Conservation (phyloP, 1,140 invertebrate genomes). For the Ladona fulva region DNA sequence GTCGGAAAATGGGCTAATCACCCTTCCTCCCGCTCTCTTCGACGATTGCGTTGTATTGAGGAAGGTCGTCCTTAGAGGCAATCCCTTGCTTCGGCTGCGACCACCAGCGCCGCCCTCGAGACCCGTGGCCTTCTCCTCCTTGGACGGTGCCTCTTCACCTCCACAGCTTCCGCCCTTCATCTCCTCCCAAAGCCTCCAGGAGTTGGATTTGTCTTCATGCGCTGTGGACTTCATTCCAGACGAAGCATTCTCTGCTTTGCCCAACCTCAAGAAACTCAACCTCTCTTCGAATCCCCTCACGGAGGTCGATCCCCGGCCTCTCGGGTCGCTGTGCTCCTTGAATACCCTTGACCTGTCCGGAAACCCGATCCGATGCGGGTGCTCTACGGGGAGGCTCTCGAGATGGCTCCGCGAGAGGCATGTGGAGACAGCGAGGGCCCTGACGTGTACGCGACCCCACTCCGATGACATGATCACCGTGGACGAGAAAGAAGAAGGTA, state of each 20-base stretch:
- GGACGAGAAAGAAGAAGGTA: background rate
- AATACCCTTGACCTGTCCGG: background rate
- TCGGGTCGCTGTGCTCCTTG: background rate
- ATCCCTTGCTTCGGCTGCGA: background rate
- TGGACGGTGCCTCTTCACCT: background rate
- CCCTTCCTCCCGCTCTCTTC: background rate
- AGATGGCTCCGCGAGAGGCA: background rate
- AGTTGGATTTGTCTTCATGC: background rate
- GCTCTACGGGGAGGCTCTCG: background rate
- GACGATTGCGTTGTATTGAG: background rate
- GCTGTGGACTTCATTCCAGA: background rate
- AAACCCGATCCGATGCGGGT: background rate
- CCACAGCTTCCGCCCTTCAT: background rate
- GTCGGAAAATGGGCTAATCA: background rate
- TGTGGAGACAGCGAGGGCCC: background rate
- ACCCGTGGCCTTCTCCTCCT: background rate
- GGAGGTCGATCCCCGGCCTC: background rate
- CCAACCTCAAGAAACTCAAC: background rate
- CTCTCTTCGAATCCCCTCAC: background rate
- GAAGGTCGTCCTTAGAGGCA: background rate
- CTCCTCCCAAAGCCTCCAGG: background rate
- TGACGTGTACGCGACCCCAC: background rate
- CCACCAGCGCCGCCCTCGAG: background rate
- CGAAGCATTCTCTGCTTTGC: background rate
- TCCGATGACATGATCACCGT: background rate